Evolutionary conservation across 2,888 invertebrate genomes (phyloP).

Genomic region (Onchidella celtica): DNA sequence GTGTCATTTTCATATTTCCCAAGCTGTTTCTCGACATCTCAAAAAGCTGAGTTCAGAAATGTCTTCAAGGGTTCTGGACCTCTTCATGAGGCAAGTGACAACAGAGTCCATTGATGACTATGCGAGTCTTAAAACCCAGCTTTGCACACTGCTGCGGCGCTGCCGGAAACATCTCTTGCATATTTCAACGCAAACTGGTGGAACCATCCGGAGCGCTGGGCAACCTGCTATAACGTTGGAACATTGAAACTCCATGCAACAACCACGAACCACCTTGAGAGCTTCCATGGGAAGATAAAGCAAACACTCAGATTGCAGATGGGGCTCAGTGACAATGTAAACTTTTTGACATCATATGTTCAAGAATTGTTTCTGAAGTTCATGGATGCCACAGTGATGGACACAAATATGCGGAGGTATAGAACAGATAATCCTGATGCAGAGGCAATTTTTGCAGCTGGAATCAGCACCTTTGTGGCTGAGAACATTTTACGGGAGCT

Average conservation of each 20-base stretch:
- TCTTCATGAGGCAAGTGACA: slow-evolving; percentile 33
- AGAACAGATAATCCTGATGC: slow-evolving; percentile 17
- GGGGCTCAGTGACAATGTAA: slow-evolving; percentile 12
- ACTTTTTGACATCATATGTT: neutral
- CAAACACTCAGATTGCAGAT: neutral
- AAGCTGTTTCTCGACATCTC: slow-evolving; percentile 16
- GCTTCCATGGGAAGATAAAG: slow-evolving; percentile 7
- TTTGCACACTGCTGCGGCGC: neutral
- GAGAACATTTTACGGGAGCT: slow-evolving; percentile 16
- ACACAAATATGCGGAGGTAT: slow-evolving; percentile 12
- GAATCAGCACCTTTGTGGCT: slow-evolving; percentile 22
- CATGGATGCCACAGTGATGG: slow-evolving; percentile 3
- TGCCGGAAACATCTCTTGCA: neutral
- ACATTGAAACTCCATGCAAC: slow-evolving; percentile 9
- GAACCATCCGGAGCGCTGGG: slow-evolving; percentile 6
- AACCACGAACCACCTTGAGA: slow-evolving; percentile 10
- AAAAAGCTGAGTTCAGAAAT: slow-evolving; percentile 8
- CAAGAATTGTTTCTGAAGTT: neutral
- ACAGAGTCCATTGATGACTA: slow-evolving; percentile 5
- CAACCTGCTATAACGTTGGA: neutral
- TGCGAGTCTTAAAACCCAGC: neutral
- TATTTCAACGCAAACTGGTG: slow-evolving; percentile 16
- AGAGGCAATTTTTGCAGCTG: slow-evolving; percentile 22
- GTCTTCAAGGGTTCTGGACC: neutral
- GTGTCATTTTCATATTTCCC: slow-evolving; percentile 19